These are phyloP conservation scores for Drosophila trapezifrons DNA, from an alignment of 1,140 invertebrate species.

Conservation along the genomic window DNA sequence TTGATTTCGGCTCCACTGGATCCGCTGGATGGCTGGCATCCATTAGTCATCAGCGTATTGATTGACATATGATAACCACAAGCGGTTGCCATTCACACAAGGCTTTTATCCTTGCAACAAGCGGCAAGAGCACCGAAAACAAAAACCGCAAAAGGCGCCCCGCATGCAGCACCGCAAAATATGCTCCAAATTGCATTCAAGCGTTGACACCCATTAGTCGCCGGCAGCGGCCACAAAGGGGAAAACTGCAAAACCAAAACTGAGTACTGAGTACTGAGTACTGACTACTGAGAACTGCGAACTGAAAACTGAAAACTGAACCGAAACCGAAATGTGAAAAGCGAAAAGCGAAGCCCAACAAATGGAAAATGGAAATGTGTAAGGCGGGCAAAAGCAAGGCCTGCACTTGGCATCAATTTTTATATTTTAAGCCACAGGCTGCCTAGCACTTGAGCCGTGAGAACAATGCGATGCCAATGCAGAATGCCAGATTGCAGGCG, in stretches of 20 bases:
- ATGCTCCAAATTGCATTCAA: conserved; percentile 77
- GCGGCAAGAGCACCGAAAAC: conserved; percentile 24
- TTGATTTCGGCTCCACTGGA: conserved; percentile 49
- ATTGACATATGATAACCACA: conserved; percentile 74
- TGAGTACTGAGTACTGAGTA: not conserved
- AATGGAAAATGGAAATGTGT: conserved; percentile 60
- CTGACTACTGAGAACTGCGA: not conserved
- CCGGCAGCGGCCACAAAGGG: conserved; percentile 21
- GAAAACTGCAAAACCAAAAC: conserved; percentile 27
- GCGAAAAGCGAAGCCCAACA: conserved; percentile 20
- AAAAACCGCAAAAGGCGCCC: conserved; percentile 37
- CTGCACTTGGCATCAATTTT: conserved; percentile 80
- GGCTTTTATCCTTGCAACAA: conserved; percentile 54
- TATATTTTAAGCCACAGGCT: conserved; percentile 78
- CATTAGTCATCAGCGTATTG: conserved; percentile 70
- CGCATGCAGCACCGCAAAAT: conserved; percentile 58
- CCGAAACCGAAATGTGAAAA: conserved; percentile 8
- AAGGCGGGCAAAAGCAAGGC: conserved; percentile 55
- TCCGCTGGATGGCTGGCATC: conserved; percentile 31
- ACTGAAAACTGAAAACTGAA: conserved; percentile 6
- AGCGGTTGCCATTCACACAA: conserved; percentile 49
- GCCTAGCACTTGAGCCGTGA: conserved; percentile 71
- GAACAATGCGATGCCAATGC: conserved; percentile 78
- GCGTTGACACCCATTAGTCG: conserved; percentile 76
- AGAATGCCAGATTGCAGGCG: conserved; percentile 62